Percentiles rank a stretch among this genome's conserved stretches.
Conservation (phyloP, 2,113 vertebrate genomes). For the Corythornis cristatus region DNA sequence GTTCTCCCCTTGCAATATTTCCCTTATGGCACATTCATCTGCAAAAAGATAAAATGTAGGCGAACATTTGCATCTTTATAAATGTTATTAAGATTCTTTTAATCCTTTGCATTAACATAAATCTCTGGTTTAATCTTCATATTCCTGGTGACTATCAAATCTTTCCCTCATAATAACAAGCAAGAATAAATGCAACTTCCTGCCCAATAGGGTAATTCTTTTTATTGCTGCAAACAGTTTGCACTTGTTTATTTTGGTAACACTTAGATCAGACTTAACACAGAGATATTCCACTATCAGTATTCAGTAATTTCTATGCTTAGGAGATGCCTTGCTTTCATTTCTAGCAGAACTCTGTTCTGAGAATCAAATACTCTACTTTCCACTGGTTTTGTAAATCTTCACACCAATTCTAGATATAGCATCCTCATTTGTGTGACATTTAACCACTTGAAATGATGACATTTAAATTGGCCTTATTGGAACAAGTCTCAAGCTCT, state of each 20-base stretch:
- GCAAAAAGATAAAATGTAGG: conserved; percentile 58
- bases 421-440: neutral
- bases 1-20: conserved; percentile 6
- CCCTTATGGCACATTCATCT: conserved; percentile 63
- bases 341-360: neutral
- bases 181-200: conserved; percentile 34
- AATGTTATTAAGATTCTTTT: conserved; percentile 67
- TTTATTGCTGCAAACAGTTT: conserved; percentile 15
- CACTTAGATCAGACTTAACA: neutral
- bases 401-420: neutral
- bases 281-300: neutral
- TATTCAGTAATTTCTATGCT: neutral
- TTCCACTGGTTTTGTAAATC: neutral
- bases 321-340: neutral
- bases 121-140: conserved; percentile 65
- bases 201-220: conserved; percentile 11
- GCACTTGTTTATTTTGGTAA: neutral
- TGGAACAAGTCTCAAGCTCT: neutral
- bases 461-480: neutral
- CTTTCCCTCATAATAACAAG: conserved; percentile 39
- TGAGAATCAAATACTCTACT: neutral
- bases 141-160: conserved; percentile 58
- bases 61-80: conserved; percentile 70
- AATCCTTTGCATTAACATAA: conserved; percentile 73
- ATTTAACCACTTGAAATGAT: neutral